phyloP scores from a whole-genome alignment of 2,888 invertebrate species.

The Acanthoscelides obtectus region DNA sequence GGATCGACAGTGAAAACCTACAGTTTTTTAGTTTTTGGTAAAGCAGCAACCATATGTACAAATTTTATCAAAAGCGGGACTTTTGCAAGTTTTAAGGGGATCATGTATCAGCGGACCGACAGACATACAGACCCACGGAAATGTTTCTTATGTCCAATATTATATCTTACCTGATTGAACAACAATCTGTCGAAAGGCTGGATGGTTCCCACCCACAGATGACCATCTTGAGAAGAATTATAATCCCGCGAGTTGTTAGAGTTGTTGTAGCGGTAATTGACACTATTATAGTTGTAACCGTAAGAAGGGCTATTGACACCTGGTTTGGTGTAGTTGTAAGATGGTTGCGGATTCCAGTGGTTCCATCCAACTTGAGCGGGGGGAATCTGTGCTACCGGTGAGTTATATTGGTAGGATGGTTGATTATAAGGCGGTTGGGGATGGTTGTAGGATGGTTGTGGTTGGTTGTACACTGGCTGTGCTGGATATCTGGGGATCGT shows the following conservation, averaged over 20 bases:
- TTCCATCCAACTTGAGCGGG: not conserved
- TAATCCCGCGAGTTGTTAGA: constrained; percentile 1
- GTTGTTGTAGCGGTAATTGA: not conserved
- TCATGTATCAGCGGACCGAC: not conserved
- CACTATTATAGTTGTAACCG: constrained; percentile 1
- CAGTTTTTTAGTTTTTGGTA: no score
- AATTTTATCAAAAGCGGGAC: no score
- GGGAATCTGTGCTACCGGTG: constrained; percentile 3
- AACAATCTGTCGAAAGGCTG: constrained; percentile 34
- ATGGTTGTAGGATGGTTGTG: not conserved
- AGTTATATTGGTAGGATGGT: constrained; percentile 1
- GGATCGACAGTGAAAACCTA: no score
- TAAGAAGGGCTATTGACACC: constrained; percentile 6
- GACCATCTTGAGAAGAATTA: constrained; percentile 24
- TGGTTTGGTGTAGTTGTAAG: constrained; percentile 8
- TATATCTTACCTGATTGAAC: constrained; percentile 35
- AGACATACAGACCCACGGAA: not conserved
- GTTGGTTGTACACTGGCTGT: not conserved
- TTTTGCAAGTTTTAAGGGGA: no score
- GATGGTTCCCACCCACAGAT: constrained; percentile 37
- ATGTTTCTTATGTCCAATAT: not conserved
- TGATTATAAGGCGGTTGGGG: no score
- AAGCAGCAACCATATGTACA: no score
- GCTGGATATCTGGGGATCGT: constrained; percentile 2
- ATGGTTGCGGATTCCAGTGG: not conserved